phyloP scores from a whole-genome alignment of 2,797 vertebrate genomes.

The Halcyon chelicuti region DNA sequence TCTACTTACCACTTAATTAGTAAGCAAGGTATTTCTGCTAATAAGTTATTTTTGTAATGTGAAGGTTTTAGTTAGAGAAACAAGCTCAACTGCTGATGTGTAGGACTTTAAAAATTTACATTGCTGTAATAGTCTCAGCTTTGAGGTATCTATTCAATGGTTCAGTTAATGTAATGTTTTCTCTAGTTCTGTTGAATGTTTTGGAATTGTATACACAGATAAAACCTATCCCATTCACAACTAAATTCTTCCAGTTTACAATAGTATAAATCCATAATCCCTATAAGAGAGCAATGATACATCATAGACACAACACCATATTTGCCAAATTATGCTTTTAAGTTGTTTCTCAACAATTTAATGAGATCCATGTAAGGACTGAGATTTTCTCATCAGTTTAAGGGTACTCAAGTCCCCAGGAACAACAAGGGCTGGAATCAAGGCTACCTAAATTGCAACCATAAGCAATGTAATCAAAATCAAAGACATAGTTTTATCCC shows the following conservation, averaged over 20 bases:
- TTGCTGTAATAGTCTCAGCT: neutral
- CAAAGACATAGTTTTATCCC: neutral
- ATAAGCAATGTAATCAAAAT: slow-evolving; percentile 16
- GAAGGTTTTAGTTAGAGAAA: neutral
- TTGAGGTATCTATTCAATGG: neutral
- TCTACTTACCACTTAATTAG: neutral
- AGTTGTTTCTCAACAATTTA: neutral
- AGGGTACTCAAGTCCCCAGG: neutral
- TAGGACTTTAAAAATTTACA: neutral
- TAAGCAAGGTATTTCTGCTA: neutral
- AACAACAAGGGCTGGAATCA: neutral
- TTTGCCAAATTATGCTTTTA: neutral
- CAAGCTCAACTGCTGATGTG: neutral
- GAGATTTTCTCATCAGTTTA: neutral
- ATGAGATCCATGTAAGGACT: neutral
- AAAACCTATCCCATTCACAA: neutral
- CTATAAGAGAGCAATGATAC: neutral
- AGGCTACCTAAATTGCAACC: slow-evolving; percentile 10
- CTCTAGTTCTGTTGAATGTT: neutral
- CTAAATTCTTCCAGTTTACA: neutral
- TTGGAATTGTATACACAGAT: neutral
- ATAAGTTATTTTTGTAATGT: neutral
- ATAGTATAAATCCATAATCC: neutral
- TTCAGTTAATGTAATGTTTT: neutral
- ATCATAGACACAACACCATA: neutral